Evolutionary conservation across 2,113 vertebrate species (phyloP).

Genomic region (Emydocephalus ijimae): DNA sequence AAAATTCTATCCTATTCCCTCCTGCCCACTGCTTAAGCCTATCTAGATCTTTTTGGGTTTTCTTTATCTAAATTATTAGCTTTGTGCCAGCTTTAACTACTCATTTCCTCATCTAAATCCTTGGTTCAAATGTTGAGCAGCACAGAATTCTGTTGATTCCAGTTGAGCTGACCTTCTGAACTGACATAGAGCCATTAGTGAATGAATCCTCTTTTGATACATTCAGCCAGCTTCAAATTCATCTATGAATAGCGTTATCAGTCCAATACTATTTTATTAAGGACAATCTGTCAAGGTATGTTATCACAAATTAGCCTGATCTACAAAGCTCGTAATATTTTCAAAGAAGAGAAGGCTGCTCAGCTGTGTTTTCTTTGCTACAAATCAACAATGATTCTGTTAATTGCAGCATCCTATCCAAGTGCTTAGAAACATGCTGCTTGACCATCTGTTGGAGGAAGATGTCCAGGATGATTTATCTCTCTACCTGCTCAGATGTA

Average conservation of each 20-base stretch:
- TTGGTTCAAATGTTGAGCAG: background rate
- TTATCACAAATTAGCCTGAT: background rate
- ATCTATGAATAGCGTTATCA: background rate
- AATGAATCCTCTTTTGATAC: background rate
- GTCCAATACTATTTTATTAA: background rate
- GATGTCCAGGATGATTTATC: background rate
- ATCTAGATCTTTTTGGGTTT: background rate
- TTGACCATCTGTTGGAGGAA: background rate
- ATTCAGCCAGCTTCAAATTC: background rate
- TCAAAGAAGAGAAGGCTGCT: background rate
- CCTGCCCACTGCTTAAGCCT: background rate
- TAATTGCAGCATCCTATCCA: background rate
- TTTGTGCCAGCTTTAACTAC: background rate
- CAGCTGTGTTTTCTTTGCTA: background rate
- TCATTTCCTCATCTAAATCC: background rate
- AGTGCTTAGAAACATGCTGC: background rate
- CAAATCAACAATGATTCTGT: background rate
- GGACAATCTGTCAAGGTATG: background rate
- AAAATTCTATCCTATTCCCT: background rate
- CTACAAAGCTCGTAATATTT: background rate
- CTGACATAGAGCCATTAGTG: background rate
- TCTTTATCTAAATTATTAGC: background rate
- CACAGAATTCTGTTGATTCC: background rate
- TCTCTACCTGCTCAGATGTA: background rate
- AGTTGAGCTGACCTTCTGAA: background rate